Evolutionary conservation across 2,888 invertebrate species (phyloP), one percentile per base, ranked within the genome.

Genomic region (Vanessa cardui): DNA sequence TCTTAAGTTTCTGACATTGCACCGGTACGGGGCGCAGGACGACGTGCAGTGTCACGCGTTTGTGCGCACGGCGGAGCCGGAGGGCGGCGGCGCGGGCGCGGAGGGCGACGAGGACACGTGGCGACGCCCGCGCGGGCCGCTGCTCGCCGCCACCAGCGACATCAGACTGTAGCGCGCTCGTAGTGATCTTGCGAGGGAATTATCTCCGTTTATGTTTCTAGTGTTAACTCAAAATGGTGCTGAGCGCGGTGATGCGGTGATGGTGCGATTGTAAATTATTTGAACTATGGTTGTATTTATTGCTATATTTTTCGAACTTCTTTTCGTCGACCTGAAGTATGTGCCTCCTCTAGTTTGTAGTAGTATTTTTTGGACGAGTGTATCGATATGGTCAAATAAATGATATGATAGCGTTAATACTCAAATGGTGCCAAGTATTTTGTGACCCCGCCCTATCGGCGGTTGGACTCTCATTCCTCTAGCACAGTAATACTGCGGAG

Each of bases 1-100:
- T 77, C 81, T 90, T 68, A 87, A 89, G 80, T 88, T 90, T 79
- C 83, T 92, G 70, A 90, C 89, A 78, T 80, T 92, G 80, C 91
- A 92, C 80, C 85, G 92, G 69, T 91, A 89, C 83, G 91, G 90
- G 71, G 83, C 90, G 70, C 81, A 76, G 73, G 85, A 85, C 64
- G 82, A 80, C 62, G 83, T 79, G 75, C 83, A 82, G 78, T 81
- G 84, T 74, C 82, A 78, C 76, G 78, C 79, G 49, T 82, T 80
- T 74, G 79, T 77, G 61, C 81, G 77, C 58, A 77, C 73, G 59
- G 63, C 72, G 21, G 80, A 75, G 59, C 81, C 77, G 46, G 78
- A 73, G 59, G 73, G 52, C 33, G 69, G 58, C 44, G 64, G 54
- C 39, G 66, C 64, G 49, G 66, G 61, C 8, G 70, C 54, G 45